phyloP scores from a whole-genome alignment of 2,113 vertebrate genomes.

The Coryphaenoides rupestris region DNA sequence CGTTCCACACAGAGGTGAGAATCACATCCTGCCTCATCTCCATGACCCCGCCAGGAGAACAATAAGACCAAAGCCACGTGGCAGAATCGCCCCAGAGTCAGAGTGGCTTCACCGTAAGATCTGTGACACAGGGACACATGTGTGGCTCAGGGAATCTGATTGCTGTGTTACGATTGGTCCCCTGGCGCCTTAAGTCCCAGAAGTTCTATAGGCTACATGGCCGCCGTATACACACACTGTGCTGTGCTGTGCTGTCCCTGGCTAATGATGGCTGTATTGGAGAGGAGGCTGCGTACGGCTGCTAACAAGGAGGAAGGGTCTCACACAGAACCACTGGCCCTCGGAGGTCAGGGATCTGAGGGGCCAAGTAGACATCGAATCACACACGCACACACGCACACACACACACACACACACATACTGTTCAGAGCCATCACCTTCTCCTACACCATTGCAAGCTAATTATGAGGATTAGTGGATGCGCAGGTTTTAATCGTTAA shows the following conservation, averaged over 20 bases:
- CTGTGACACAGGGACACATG: neutral
- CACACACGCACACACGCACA: constrained; percentile 47
- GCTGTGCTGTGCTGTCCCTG: constrained; percentile 39
- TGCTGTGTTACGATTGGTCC: constrained; percentile 19
- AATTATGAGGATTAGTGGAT: constrained; percentile 65
- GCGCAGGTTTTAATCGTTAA: no score
- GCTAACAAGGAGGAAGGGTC: constrained; percentile 68
- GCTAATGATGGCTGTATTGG: constrained; percentile 57
- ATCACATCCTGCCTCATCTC: constrained; percentile 29
- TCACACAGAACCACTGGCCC: constrained; percentile 48
- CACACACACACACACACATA: constrained; percentile 30
- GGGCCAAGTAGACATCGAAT: constrained; percentile 46
- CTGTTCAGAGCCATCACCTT: constrained; percentile 12
- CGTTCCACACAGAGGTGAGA: constrained; percentile 31
- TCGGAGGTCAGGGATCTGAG: constrained; percentile 46
- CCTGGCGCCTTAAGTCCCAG: constrained; percentile 38
- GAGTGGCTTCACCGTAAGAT: constrained; percentile 29
- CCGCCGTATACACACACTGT: constrained; percentile 31
- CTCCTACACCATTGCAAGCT: constrained; percentile 44
- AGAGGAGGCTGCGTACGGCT: constrained; percentile 49
- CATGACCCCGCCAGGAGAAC: constrained; percentile 4
- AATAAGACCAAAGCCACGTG: constrained; percentile 24
- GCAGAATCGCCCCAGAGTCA: constrained; percentile 15
- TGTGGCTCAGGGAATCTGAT: constrained; percentile 13
- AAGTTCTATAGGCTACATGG: constrained; percentile 9